Evolutionary conservation across 2,888 invertebrate species (phyloP).

Genomic region (Phanerotoma sp.): DNA sequence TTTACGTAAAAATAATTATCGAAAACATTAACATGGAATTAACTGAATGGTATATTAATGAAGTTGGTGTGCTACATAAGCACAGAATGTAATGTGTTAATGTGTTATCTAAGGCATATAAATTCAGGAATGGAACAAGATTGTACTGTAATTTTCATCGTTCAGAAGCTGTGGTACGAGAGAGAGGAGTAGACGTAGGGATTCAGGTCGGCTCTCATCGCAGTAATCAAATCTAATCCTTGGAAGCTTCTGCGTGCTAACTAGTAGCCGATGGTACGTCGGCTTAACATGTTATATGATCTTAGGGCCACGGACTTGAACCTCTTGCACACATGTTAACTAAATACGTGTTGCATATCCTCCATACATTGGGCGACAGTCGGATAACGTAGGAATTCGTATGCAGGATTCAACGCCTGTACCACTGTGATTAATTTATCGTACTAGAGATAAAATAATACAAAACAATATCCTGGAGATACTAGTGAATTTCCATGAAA

Average conservation of each 20-base stretch:
- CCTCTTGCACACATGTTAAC: constrained; percentile 3
- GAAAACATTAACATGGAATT: no score
- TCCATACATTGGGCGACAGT: constrained; percentile 12
- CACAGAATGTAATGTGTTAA: neutral
- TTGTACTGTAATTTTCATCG: no score
- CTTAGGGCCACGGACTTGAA: constrained; percentile 15
- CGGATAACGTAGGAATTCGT: constrained; percentile 32
- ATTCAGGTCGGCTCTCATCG: constrained; percentile 33
- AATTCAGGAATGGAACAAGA: no score
- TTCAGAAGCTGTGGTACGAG: no score
- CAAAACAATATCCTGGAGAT: constrained; percentile 43
- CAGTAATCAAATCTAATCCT: constrained; percentile 47
- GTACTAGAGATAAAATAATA: constrained; percentile 16
- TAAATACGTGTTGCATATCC: constrained; percentile 22
- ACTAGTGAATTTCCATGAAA: no score
- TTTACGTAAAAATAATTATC: no score
- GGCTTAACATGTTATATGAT: constrained; percentile 37
- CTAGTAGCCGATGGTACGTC: constrained; percentile 40
- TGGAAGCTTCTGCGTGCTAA: constrained; percentile 37
- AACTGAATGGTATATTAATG: no score
- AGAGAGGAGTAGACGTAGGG: constrained; percentile 28
- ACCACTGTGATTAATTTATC: neutral
- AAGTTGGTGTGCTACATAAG: no score
- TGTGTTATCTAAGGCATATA: no score
- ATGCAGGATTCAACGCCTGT: constrained; percentile 12